Base-by-base conservation (phyloP, 2,888 invertebrate species). In the Tinea semifulvella region DNA sequence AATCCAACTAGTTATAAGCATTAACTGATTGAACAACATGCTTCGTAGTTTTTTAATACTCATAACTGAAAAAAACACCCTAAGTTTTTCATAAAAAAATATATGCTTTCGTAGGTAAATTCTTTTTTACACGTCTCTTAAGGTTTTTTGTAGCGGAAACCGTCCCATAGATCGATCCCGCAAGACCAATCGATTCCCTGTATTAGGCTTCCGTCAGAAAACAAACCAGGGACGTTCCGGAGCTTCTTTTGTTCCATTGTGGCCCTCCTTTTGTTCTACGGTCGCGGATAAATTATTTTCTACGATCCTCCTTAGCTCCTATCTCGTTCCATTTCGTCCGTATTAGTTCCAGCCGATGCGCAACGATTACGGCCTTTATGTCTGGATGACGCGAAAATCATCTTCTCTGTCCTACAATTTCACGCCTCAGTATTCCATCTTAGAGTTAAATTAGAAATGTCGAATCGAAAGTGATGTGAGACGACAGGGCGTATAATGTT, bases 261-360 rank as follows among this genome's bases (percentile, higher is more conserved):
- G 60, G 59, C 61, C 60, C 63, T 58, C 59, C 69, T 68, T 75
- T 79, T 79, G 79, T 79, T 79, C 76, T 69, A 67, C 60, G 65
- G 66, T 68, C 67, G 68, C 67, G 68, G 69, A 71, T 75, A 76
- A 77, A 79, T 79, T 75, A 77, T 77, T 75, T 76, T 73, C 74
- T 71, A 72, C 68, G 68, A 71, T 73, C 73, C 73, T 70, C 68
- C 68, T 75, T 68, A 65, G 63, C 70, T 68, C 66, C 68, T 66
- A 70, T 76, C 75, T 68, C 68, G 69, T 76, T 74, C 74, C 76
- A 79, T 80, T 77, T 76, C 73, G 71, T 63, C 64, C 79, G 72
- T 71, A 74, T 80, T 80, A 79, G 79, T 80, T 77, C 76, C 79
- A 76, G 67, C 61, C 71, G 70, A 73, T 79, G 76, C 69, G 73